Evolutionary conservation across 2,888 invertebrate genomes (phyloP), one percentile per base, ranked within the genome.

Genomic region (Sceliomorpha sp.): DNA sequence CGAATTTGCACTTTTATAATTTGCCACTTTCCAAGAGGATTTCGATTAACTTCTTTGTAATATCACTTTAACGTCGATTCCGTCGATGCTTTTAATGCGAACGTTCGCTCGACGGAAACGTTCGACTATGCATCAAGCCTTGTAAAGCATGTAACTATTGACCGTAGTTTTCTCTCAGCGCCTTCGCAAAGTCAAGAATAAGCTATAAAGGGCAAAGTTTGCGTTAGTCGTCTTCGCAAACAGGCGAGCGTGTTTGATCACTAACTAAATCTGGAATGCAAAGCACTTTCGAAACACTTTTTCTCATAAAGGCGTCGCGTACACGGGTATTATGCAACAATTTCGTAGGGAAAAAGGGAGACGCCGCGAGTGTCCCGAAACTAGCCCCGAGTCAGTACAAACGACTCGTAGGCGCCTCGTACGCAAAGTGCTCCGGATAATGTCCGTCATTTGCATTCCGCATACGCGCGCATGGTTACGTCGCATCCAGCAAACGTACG

Each of bases 391-490:
- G 39, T 36, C 44, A 53, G 53, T 53, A 34, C 44, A 59, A 48
- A 56, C 39, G 37, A 27, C 44, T 44, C 50, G 36, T 14, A n/a
- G n/a, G 24, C 55, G 44, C 56, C 56, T 37, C 44, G 44, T 32
- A 20, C 37, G 44, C 50, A 55, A 42, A 48, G 45, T 39, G 44
- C 27, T 44, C 37, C 39, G 20, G 39, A 44, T 40, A 51, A 66
- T 50, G 44, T 17, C 45, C 45, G 29, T 45, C 56, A 56, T 56
- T 56, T 56, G 45, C 56, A 56, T 56, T 56, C 37, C 45, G 27
- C 44, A 13, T 37, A 37, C 15, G 37, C 15, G 37, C 13, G 8
- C 15, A 20, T 34, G 34, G 34, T 10, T 37, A 29, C 20, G 15
- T 29, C 32, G 32, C 32, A 34, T 15, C 4, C 34, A 32, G 12